Conservation (phyloP, 1,140 invertebrate species). For the Microplitis demolitor region DNA sequence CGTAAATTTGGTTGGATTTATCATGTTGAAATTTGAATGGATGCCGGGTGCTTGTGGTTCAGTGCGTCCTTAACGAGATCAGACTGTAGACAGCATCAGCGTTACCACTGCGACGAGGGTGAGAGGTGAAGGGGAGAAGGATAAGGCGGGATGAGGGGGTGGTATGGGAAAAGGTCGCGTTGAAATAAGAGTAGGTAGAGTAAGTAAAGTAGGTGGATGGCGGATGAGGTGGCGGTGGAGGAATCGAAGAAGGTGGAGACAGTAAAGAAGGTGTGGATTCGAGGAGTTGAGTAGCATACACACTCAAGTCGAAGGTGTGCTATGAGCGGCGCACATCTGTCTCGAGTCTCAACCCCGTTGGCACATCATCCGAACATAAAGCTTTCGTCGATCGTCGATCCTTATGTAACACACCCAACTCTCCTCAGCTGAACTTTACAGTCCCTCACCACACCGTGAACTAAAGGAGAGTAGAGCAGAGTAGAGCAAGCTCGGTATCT, state of each 20-base stretch:
- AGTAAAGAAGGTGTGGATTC: neutral
- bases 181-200: neutral
- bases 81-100: conserved; percentile 38
- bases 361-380: conserved; percentile 33
- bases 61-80: conserved; percentile 60
- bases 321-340: conserved; percentile 51
- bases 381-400: conserved; percentile 14
- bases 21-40: conserved; percentile 53
- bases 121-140: neutral
- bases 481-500: conserved; percentile 28
- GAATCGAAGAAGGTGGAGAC: conserved; percentile 1
- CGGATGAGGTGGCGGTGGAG: neutral
- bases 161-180: no score
- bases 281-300: neutral
- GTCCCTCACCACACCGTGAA: conserved; percentile 12
- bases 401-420: conserved; percentile 35
- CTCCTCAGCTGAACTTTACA: conserved; percentile 21
- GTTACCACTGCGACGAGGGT: neutral
- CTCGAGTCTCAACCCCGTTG: conserved; percentile 48
- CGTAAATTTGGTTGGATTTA: neutral
- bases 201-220: neutral
- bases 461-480: no score
- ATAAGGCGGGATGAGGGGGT: neutral
- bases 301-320: neutral
- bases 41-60: conserved; percentile 57